Base-by-base conservation (phyloP, 2,113 vertebrate genomes). In the Gopherus flavomarginatus region DNA sequence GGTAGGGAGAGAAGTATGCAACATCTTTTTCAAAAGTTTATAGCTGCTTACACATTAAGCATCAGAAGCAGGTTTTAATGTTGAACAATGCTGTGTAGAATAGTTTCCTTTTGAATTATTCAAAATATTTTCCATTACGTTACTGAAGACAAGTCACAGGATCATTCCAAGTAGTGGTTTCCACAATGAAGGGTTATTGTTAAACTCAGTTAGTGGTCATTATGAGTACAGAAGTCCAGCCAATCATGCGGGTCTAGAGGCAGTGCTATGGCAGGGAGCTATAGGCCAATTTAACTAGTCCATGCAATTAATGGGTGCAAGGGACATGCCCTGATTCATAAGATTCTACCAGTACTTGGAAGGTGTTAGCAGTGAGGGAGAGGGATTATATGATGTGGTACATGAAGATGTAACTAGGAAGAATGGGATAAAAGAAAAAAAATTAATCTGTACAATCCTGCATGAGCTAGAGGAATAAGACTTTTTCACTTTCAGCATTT, bases 241-340 rank as follows among this genome's bases (percentile, higher is more conserved):
- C 89, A 47, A 54, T 83, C 65, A n/a, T 0, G 0, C 53, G 82
- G 72, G 79, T 47, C 4, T 5, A 72, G 56, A 35, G 44, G 57
- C 52, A 42, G 84, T 89, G 69, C 1, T 0, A 65, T 35, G 29
- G 31, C 31, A 21, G 31, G 16, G 42, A 90, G 5, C 56, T 82
- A 38, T 4, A 85, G 83, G 75, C 22, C 26, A 26, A 31, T 14
- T 75, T 42, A 50, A 0, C 14, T 85, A 82, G 52, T 27, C 82
- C 65, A 81, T 42, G 11, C 11, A 50, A n/a, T 49, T 92, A 27
- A 57, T 16, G 7, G 65, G 24, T 38, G 59, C 0, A 1, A 88
- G 24, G 29, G 6, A 82, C 4, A 86, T 85, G 17, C 69, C 91
- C 16, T 53, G 84, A 80, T 53, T n/a, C 89, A 81, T 59, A 65